Conservation (phyloP, 2,888 invertebrate genomes). For the Drosophila setosimentum region DNA sequence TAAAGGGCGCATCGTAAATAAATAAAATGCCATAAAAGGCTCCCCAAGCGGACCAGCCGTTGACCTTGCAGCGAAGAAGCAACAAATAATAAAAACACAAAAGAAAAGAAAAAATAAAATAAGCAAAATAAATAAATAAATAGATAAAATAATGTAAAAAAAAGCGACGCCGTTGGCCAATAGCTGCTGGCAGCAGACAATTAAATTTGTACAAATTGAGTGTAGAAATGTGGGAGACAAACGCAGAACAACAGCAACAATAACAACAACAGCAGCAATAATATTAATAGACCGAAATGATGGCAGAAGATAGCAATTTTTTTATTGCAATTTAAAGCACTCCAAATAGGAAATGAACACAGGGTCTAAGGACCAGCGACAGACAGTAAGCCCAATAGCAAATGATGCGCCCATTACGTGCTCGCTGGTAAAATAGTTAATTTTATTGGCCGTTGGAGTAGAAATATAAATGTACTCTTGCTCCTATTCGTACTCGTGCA, state of each 20-base stretch:
- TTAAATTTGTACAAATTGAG: conserved; percentile 80
- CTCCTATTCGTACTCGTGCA: conserved; percentile 18
- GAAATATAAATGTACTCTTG: conserved; percentile 67
- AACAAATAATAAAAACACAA: conserved; percentile 61
- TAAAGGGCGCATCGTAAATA: conserved; percentile 76
- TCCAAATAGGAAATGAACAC: conserved; percentile 65
- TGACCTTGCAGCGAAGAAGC: conserved; percentile 56
- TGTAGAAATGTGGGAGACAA: conserved; percentile 73
- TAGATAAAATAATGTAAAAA: conserved; percentile 55
- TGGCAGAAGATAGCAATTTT: conserved; percentile 70
- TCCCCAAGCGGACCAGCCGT: conserved; percentile 48
- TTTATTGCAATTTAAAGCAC: conserved; percentile 79
- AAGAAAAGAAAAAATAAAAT: conserved; percentile 27
- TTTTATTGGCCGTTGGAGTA: conserved; percentile 72
- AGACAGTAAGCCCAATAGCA: conserved; percentile 45
- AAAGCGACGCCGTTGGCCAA: conserved; percentile 31
- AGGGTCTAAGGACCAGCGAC: not conserved
- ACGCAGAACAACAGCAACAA: conserved; percentile 38
- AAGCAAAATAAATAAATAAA: conserved; percentile 59
- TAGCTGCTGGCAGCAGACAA: conserved; percentile 66
- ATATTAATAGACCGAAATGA: conserved; percentile 51
- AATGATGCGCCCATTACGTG: conserved; percentile 78
- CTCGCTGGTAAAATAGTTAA: conserved; percentile 72
- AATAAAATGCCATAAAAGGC: conserved; percentile 74
- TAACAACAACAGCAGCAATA: conserved; percentile 12